Conservation (phyloP, 2,888 invertebrate genomes). For the Cephus sareptanus region DNA sequence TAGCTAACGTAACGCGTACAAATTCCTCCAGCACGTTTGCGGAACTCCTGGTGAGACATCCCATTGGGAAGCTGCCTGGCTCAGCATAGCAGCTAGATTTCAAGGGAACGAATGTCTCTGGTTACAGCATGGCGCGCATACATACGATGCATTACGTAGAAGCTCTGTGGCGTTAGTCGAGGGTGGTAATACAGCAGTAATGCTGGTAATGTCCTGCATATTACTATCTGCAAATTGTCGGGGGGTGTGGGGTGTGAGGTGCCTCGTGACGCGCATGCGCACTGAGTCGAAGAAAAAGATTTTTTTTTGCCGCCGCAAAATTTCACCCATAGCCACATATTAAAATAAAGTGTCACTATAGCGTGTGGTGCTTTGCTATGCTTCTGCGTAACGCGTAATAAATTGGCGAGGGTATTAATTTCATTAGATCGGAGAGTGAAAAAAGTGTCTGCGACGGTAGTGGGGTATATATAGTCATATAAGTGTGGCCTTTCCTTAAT, state of each 20-base stretch:
- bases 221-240: slow-evolving; percentile 41
- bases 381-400: not conserved
- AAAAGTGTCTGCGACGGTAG: not conserved
- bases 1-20: not conserved
- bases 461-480: not conserved
- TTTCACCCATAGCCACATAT: not conserved
- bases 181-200: slow-evolving; percentile 27
- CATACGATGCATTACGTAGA: slow-evolving; percentile 43
- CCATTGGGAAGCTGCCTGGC: slow-evolving; percentile 5
- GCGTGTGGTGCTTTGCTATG: not conserved
- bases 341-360: not conserved
- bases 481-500: not conserved
- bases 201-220: slow-evolving; percentile 34
- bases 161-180: slow-evolving; percentile 12
- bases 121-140: slow-evolving; percentile 36
- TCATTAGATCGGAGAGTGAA: not conserved
- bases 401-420: not conserved
- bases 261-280: not conserved
- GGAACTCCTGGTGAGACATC: not conserved
- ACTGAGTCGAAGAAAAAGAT: slow-evolving; percentile 5
- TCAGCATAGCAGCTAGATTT: not conserved
- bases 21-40: slow-evolving; percentile 3
- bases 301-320: slow-evolving; percentile 4
- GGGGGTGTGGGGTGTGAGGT: too few species aligned
- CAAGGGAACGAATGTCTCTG: slow-evolving; percentile 35